Percentiles rank a stretch among this genome's conserved stretches.
These are phyloP conservation scores for Aphelinus atriplicis DNA, from an alignment of 1,140 invertebrate genomes.

Conservation along the genomic window DNA sequence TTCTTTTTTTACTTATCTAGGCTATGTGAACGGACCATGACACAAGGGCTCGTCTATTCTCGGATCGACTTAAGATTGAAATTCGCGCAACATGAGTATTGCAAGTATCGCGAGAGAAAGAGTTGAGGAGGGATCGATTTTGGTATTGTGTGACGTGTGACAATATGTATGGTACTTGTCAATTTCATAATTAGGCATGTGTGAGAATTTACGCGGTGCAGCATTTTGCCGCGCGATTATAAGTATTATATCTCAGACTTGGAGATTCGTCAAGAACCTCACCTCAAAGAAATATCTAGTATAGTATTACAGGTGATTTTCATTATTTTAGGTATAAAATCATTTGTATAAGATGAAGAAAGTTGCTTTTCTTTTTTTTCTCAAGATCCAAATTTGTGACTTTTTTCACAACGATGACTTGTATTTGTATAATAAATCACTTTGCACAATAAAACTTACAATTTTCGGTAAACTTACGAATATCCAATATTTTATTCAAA, in stretches of 20 bases:
- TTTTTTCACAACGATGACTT: background rate
- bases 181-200: conserved; percentile 1
- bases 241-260: conserved; percentile 17
- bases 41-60: background rate
- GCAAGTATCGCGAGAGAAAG: no score
- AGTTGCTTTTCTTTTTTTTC: background rate
- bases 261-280: conserved; percentile 12
- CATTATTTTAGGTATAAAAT: background rate
- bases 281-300: conserved; percentile 7
- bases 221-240: background rate
- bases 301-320: conserved; percentile 6
- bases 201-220: background rate
- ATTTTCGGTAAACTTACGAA: no score
- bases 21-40: conserved; percentile 8
- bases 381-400: conserved; percentile 3
- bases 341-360: conserved; percentile 1
- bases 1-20: conserved; percentile 1
- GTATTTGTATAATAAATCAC: conserved; percentile 24
- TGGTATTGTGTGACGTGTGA: conserved; percentile 4
- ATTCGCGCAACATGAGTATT: background rate
- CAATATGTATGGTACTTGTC: conserved; percentile 8
- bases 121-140: no score
- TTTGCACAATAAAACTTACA: conserved; percentile 13
- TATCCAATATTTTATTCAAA: no score
- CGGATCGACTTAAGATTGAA: background rate